Base-by-base conservation (phyloP, 2,888 invertebrate species). In the Drosophila mercatorum region DNA sequence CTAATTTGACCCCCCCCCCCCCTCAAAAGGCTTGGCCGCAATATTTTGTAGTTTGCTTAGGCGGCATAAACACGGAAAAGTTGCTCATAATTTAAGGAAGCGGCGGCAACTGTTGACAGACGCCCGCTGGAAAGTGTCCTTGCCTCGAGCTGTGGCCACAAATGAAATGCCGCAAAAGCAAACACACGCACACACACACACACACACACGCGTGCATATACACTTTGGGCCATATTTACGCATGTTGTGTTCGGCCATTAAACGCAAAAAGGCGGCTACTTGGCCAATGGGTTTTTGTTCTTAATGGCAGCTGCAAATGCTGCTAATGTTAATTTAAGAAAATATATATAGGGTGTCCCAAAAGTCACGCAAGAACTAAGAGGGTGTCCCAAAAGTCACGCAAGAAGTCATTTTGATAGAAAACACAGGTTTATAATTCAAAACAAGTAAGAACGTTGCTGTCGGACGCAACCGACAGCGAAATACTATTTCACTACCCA, bases 281-380 rank as follows among this genome's bases (percentile, higher is more conserved):
- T 67, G 75, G 63, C 71, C 68, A 78, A 68, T 84, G 82, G 82
- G 67, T 43, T 71, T 71, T 69, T 66, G 51, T 72, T 72, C 89
- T 83, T 90, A 87, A 87, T 90, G 80, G 78, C 75, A 63, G 68
- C 76, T 82, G 76, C 90, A 84, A 87, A 90, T 88, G 87, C 72
- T 81, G 78, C 80, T 89, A 90, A 87, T 87, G 90, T 89, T 88
- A 90, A 90, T 89, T 90, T 89, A 84, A 90, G 90, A 84, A 89
- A 89, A 87, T 82, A 69, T 41, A 51, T 51, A 90, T 80, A 67
- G 5, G 22, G 22, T 22, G 22, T 22, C 2, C 22, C 22, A 22
- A 22, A 22, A 22, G 22, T 22, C 22, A 22, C 2, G 22, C 22
- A 22, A 22, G 22, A 22, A 2, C 2, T 22, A 22, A 22, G 22